These are phyloP conservation scores for Mesembrinibis cayennensis DNA, from an alignment of 2,113 vertebrate species.

Conservation along the genomic window DNA sequence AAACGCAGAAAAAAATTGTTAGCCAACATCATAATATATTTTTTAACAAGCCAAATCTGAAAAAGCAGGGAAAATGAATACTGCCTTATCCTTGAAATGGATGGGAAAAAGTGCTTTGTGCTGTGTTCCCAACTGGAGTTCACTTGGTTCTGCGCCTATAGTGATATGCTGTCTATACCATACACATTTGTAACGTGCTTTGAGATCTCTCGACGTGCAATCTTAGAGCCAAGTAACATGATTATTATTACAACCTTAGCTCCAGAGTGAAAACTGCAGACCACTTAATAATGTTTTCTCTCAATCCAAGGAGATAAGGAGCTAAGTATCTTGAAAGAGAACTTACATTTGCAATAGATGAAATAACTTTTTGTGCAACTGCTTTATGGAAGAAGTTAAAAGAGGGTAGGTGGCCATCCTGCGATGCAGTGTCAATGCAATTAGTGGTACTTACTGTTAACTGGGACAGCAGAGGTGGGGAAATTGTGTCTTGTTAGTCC, in stretches of 20 bases:
- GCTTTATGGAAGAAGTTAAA: not conserved
- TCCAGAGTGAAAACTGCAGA: not conserved
- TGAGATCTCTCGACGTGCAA: not conserved
- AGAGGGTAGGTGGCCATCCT: not conserved
- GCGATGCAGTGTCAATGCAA: not conserved
- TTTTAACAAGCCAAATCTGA: not conserved
- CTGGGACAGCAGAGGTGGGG: conserved; percentile 30
- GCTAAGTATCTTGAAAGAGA: not conserved
- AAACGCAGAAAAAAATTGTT: not conserved
- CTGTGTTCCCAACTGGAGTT: not conserved
- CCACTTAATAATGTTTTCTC: not conserved
- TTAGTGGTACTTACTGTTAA: conserved; percentile 22
- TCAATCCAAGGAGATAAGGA: not conserved
- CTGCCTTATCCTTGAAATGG: not conserved
- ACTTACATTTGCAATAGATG: not conserved
- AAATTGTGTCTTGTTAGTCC: conserved; percentile 68
- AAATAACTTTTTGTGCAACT: not conserved
- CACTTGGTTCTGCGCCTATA: not conserved
- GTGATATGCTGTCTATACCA: not conserved
- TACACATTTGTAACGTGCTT: not conserved
- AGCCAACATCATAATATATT: not conserved
- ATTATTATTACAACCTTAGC: not conserved
- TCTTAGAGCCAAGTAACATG: not conserved
- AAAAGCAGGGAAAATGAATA: not conserved
- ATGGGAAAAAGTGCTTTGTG: not conserved